Evolutionary conservation across 2,113 vertebrate species (phyloP), one percentile per base, ranked within the genome.

Genomic region (Bubo scandiacus): DNA sequence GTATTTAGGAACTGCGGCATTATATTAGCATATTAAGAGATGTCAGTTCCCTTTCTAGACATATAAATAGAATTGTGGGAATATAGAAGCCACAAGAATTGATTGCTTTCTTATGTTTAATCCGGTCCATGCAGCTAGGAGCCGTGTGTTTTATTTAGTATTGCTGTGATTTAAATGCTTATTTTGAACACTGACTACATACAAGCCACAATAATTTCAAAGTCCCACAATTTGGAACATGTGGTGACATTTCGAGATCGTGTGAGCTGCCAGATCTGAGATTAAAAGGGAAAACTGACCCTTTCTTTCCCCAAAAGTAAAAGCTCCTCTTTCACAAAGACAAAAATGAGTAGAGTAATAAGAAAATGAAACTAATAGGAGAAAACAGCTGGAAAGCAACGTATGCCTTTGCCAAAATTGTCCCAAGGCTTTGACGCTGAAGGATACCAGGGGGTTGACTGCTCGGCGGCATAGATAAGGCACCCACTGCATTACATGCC

Each of bases 131-230:
- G 54, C 89, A 91, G 84, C 74, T 75, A 82, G 42, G 52, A 87
- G 59, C 12, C 36, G 27, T 65, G 66, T 86, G 84, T 94, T 94
- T 95, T 94, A 94, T 91, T 94, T 89, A 81, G 88, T 32, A 70
- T 49, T 52, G 88, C 94, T 65, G 91, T 72, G 95, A 94, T 86
- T 96, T 73, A 91, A 94, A 30, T 7, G 54, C 81, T 96, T 94
- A 89, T 96, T 96, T 95, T 89, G 94, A 95, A 95, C 86, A 75
- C 66, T 88, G 96, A 80, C 92, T 96, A 72, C 81, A 82, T 65
- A 94, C 70, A 72, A 95, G 47, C 94, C 89, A 80, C 92, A 95
- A 51, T 25, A 63, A 91, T 95, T 89, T 82, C 0, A 0, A 71
- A 88, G 90, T 62, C 87, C 78, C 91, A 52, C 96, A 92, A 94